phyloP scores from a whole-genome alignment of 2,113 vertebrate species.

The Corvus hawaiiensis region DNA sequence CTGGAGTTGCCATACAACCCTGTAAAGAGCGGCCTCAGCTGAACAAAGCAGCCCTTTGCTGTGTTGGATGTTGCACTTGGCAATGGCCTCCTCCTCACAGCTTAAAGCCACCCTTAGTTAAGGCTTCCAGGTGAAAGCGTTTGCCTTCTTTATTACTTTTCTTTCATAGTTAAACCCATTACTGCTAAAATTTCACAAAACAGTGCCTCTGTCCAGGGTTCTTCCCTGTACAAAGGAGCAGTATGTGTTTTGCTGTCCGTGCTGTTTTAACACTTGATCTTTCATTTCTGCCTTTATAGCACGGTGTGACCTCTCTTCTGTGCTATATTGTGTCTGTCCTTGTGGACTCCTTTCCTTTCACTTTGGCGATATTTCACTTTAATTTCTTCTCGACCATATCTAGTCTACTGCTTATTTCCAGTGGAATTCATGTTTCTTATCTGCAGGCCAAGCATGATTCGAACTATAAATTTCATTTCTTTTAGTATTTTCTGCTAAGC shows the following conservation, averaged over 20 bases:
- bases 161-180: not conserved
- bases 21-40: not conserved
- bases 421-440: not conserved
- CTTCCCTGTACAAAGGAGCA: not conserved
- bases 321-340: not conserved
- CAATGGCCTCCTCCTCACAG: not conserved
- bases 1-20: rapidly evolving
- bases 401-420: not conserved
- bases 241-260: not conserved
- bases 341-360: not conserved
- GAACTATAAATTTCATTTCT: not conserved
- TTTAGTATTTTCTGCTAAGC: not conserved
- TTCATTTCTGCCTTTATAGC: not conserved
- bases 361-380: not conserved
- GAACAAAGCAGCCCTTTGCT: not conserved
- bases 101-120: not conserved
- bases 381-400: not conserved
- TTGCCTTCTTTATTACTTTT: not conserved
- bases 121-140: not conserved
- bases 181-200: not conserved
- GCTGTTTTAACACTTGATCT: not conserved
- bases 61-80: not conserved
- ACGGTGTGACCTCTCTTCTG: not conserved
- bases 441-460: not conserved
- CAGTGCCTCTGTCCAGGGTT: not conserved